phyloP scores from a whole-genome alignment of 2,888 invertebrate genomes.

The Drosophila quinaria region DNA sequence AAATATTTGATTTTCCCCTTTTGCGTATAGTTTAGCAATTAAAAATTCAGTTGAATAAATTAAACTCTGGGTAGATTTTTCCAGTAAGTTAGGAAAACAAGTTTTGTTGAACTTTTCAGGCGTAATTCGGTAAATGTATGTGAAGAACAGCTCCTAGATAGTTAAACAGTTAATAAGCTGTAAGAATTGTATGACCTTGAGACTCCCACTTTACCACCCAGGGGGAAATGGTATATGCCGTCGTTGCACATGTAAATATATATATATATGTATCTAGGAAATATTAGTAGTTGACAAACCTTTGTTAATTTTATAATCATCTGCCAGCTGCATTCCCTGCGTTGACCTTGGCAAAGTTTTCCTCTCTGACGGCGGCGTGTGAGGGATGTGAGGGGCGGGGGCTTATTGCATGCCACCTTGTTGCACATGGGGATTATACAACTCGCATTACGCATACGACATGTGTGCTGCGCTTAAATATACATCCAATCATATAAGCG shows the following conservation, averaged over 20 bases:
- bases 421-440: conserved; percentile 12
- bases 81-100: too few species aligned
- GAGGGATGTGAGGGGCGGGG: too few species aligned
- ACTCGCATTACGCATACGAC: conserved; percentile 40
- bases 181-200: background rate
- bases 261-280: background rate
- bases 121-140: too few species aligned
- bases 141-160: too few species aligned
- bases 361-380: background rate
- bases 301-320: conserved; percentile 7
- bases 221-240: background rate
- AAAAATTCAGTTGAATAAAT: too few species aligned
- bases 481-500: conserved; percentile 12
- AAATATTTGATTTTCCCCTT: too few species aligned
- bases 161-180: too few species aligned
- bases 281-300: background rate
- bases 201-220: background rate
- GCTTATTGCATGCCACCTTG: conserved; percentile 8
- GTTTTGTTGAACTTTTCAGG: too few species aligned
- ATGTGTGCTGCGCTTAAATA: background rate
- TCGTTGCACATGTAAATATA: background rate
- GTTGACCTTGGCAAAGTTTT: conserved; percentile 51
- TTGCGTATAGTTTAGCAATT: too few species aligned
- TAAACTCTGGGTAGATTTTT: too few species aligned
- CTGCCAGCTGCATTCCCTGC: background rate